These are phyloP conservation scores for Thamnophis elegans DNA, from an alignment of 2,797 vertebrate species.

Conservation along the genomic window DNA sequence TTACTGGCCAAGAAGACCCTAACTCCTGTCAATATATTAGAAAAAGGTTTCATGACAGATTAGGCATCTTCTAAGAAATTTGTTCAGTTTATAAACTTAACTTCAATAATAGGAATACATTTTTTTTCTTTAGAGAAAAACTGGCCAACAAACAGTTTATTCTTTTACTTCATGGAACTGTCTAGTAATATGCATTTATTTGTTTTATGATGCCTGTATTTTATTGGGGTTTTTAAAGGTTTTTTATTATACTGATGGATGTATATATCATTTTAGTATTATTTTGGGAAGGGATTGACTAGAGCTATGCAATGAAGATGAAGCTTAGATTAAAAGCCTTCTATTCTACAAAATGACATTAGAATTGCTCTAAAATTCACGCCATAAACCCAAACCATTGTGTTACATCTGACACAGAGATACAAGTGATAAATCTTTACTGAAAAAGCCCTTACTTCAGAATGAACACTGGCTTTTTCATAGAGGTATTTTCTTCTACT, in stretches of 20 bases:
- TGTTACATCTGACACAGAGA: not conserved
- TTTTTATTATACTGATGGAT: not conserved
- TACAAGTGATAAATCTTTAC: not conserved
- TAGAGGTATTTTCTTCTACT: conserved; percentile 65
- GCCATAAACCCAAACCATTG: not conserved
- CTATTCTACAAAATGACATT: not conserved
- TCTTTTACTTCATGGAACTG: not conserved
- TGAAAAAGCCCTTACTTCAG: conserved; percentile 39
- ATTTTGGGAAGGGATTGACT: not conserved
- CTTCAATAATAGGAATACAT: not conserved
- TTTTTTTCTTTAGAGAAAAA: not conserved
- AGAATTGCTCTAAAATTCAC: not conserved
- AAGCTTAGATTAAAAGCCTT: not conserved
- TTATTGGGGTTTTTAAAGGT: not conserved
- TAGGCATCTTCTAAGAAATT: not conserved
- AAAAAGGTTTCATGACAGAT: not conserved
- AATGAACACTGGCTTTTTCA: conserved; percentile 54
- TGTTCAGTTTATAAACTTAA: not conserved
- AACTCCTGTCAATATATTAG: conserved; percentile 58
- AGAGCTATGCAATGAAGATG: not conserved
- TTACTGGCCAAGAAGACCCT: conserved; percentile 69
- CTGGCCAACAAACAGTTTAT: not conserved
- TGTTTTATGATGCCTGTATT: not conserved
- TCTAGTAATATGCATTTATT: not conserved
- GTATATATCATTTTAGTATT: not conserved